Base-by-base conservation (phyloP, 2,888 invertebrate species). In the Cyaniris semiargus region DNA sequence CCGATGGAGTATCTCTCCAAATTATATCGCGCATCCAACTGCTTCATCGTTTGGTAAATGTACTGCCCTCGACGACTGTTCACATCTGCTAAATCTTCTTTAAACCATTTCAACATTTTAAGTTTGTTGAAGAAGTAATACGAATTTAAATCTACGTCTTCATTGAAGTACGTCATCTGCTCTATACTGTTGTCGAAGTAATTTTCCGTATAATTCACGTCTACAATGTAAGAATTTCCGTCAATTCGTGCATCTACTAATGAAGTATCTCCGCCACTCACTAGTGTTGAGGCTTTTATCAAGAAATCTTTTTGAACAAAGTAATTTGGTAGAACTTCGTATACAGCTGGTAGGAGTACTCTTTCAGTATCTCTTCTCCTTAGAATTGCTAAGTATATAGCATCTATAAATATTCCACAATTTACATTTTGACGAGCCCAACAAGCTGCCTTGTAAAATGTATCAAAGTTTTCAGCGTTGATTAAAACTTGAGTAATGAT, bases 1-100 rank as follows among this genome's bases (percentile, higher is more conserved):
- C 94, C 95, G 85, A 96, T 95, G n/a, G 96, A 95, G 81, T 96
- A 92, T 84, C 96, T 95, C 86, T 97, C 96, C 83, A 96, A 89
- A 83, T 96, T 95, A 90, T 96, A 96, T 84, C 96, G 95, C 70
- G 96, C 95, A 85, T 95, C 88, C n/a, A 96, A 86, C 86, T 96
- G 96, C 84, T 96, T 96, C 84, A 96, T 95, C 82, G 93, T 89
- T 87, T 94, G 95, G 85, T 95, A 95, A 88, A 95, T 95, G 79
- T 94, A 90, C 86, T 96, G 95, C 66, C 96, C 96, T 79, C 95
- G 95, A 83, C 88, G 91, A 78, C 91, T 88, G 76, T 93, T 89
- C 77, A 92, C 88, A 71, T 77, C 56, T 15, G 75, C 76, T 34
- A 93, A 89, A 21, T 81, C 76, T 18, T 81, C 78, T 44, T 78